Evolutionary conservation across 2,797 vertebrate genomes (phyloP).

Genomic region (Tenualosa thibaudeaui): DNA sequence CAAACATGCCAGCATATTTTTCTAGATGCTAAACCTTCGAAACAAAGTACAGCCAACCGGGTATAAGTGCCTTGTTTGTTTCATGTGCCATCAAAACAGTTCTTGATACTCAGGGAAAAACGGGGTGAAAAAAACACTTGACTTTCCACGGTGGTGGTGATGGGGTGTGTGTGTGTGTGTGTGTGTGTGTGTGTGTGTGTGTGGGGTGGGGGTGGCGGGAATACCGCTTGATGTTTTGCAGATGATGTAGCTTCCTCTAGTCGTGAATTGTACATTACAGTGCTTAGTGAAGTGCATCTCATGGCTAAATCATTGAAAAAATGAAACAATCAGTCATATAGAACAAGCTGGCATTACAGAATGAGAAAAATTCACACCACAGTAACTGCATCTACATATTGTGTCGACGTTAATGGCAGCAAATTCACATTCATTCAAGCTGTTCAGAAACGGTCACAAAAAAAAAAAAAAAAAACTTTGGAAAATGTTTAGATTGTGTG

Average conservation of each 20-base stretch:
- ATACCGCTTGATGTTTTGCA: neutral
- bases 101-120: neutral
- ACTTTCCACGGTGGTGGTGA: neutral
- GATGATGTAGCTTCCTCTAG: neutral
- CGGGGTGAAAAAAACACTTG: neutral
- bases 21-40: neutral
- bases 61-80: neutral
- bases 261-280: constrained; percentile 10
- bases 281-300: constrained; percentile 3
- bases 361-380: constrained; percentile 8
- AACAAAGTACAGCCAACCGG: neutral
- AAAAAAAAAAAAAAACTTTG: constrained; percentile 7
- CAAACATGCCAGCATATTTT: constrained; percentile 8
- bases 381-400: constrained; percentile 16
- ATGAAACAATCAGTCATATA: neutral
- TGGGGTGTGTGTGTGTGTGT: too few species aligned
- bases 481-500: neutral
- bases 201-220: neutral
- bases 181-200: too few species aligned
- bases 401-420: neutral
- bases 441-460: neutral
- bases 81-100: constrained; percentile 9
- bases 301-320: neutral
- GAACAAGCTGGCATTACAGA: constrained; percentile 10
- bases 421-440: constrained; percentile 12